Evolutionary conservation across 1,140 invertebrate species (phyloP).

Genomic region (Pachyrhynchus sulphureomaculatus): DNA sequence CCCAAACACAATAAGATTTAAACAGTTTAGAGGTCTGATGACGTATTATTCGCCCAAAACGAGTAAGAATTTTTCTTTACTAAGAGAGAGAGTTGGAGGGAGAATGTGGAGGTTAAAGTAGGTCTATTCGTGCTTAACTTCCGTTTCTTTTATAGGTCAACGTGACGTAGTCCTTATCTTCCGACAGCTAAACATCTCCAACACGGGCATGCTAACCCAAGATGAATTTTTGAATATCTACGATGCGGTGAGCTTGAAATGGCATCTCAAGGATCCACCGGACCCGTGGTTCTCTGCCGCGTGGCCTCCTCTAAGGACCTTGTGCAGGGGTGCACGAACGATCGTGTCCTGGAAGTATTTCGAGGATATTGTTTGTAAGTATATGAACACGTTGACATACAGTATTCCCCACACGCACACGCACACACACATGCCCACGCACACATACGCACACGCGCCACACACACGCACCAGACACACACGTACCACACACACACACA

Average conservation of each 20-base stretch:
- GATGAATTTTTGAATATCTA: conserved; percentile 81
- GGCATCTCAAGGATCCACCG: conserved; percentile 67
- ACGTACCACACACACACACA: too few relatives aligned
- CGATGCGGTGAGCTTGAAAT: conserved; percentile 70
- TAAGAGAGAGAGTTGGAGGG: too few relatives aligned
- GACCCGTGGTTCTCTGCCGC: conserved; percentile 71
- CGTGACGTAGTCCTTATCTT: conserved; percentile 80
- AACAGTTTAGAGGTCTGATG: conserved; percentile 81
- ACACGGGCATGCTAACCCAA: conserved; percentile 63
- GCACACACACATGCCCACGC: too few relatives aligned
- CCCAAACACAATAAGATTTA: conserved; percentile 67
- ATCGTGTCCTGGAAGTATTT: conserved; percentile 71
- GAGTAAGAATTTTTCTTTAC: conserved; percentile 58
- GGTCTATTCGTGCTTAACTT: too few relatives aligned
- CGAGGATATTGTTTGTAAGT: conserved; percentile 72
- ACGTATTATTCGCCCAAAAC: conserved; percentile 74
- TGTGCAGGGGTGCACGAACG: conserved; percentile 63
- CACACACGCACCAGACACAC: too few relatives aligned
- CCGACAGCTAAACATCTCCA: conserved; percentile 72
- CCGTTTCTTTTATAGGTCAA: conserved; percentile 59
- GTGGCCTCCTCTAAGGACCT: conserved; percentile 61
- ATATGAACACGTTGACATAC: neutral
- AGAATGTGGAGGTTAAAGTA: too few relatives aligned
- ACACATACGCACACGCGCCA: too few relatives aligned
- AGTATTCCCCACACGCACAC: too few relatives aligned